Percentiles rank a stretch among this genome's conserved stretches.
These are phyloP conservation scores for Dioctria rufipes DNA, from an alignment of 2,888 invertebrate genomes.

Conservation along the genomic window DNA sequence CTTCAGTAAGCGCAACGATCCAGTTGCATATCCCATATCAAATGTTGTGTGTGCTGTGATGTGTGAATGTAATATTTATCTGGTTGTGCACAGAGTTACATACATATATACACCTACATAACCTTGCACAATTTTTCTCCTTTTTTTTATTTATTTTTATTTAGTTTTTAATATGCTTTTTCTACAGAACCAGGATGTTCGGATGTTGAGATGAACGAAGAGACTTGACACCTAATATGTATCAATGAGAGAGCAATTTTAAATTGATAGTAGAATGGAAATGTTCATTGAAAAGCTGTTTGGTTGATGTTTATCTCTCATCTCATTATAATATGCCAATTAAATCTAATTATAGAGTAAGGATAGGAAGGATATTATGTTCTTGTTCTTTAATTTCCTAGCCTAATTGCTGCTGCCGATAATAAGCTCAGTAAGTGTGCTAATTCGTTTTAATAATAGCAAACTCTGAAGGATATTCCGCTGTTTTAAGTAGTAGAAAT, in stretches of 20 bases:
- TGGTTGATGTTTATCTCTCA: slow-evolving; percentile 28
- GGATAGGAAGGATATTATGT: slow-evolving; percentile 26
- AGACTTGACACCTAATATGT: slow-evolving; percentile 31
- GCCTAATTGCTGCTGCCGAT: slow-evolving; percentile 17
- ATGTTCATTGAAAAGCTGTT: slow-evolving; percentile 3
- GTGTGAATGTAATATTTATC: slow-evolving; percentile 21
- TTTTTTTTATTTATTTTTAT: neutral
- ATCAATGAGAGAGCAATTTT: slow-evolving; percentile 11
- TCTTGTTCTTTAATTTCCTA: slow-evolving; percentile 29
- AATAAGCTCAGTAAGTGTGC: slow-evolving; percentile 35
- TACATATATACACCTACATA: neutral
- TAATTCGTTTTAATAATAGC: slow-evolving; percentile 35
- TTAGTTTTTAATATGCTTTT: neutral
- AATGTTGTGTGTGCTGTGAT: too few species aligned
- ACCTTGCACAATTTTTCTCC: neutral
- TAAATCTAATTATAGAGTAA: slow-evolving; percentile 15
- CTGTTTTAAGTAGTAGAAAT: too few species aligned
- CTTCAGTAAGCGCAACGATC: neutral
- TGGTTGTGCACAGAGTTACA: neutral
- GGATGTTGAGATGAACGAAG: neutral
- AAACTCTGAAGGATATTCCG: neutral
- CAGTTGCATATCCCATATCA: too few species aligned
- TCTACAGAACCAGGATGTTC: slow-evolving; percentile 7
- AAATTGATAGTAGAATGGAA: slow-evolving; percentile 21
- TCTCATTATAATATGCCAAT: neutral